These are phyloP conservation scores for Drosophila sulfurigaster DNA, from an alignment of 1,140 invertebrate genomes.

Conservation along the genomic window DNA sequence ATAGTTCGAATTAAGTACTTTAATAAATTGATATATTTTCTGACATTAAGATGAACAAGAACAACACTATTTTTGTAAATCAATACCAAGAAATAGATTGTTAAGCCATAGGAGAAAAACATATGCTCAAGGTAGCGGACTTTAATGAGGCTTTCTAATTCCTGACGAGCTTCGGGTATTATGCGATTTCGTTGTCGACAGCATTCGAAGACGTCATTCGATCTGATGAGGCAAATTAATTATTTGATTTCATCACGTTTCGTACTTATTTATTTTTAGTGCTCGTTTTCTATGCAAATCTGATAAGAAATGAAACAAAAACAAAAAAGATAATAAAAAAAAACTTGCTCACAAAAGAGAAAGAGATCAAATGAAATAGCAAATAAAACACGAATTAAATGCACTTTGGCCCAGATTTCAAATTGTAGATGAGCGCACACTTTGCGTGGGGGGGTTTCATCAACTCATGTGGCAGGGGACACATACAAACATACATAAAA, in stretches of 20 bases:
- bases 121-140: background rate
- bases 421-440: slow-evolving; percentile 15
- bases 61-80: background rate
- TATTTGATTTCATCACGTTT: slow-evolving; percentile 42
- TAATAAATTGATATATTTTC: too few species aligned
- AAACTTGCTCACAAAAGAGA: background rate
- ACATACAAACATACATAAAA: slow-evolving; percentile 2
- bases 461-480: background rate
- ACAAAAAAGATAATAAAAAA: background rate
- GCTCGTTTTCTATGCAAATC: slow-evolving; percentile 23
- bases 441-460: background rate
- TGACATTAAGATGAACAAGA: too few species aligned
- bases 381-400: slow-evolving; percentile 30
- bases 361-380: slow-evolving; percentile 5
- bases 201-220: slow-evolving; percentile 14
- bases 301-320: slow-evolving; percentile 10
- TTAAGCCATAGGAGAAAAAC: background rate
- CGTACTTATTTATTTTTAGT: slow-evolving; percentile 8
- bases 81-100: background rate
- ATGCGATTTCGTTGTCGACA: background rate
- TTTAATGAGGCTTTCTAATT: slow-evolving; percentile 29
- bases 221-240: slow-evolving; percentile 29
- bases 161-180: background rate
- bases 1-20: too few species aligned
- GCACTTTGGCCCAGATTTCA: slow-evolving; percentile 23